Conservation (phyloP, 2,888 invertebrate species). For the Epistrophe grossulariae region DNA sequence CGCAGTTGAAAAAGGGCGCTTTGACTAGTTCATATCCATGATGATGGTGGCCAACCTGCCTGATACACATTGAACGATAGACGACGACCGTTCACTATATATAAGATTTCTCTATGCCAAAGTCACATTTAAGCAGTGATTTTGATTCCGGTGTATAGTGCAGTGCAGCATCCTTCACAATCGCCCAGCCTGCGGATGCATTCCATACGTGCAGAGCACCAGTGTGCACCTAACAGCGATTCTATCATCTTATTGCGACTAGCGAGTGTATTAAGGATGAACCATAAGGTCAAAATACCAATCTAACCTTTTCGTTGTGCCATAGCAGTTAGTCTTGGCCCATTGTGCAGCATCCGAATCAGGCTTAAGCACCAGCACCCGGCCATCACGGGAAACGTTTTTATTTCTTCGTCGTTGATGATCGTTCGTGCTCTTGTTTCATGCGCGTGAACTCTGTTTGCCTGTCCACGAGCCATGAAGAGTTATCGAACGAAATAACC, state of each 20-base stretch:
- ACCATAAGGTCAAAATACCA: conserved; percentile 73
- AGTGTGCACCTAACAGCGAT: conserved; percentile 70
- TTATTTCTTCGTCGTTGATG: conserved; percentile 64
- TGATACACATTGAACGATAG: conserved; percentile 63
- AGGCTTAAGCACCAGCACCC: not conserved
- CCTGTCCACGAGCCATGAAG: conserved; percentile 35
- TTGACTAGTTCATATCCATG: conserved; percentile 31
- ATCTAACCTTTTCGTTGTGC: conserved; percentile 69
- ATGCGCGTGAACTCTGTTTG: conserved; percentile 68
- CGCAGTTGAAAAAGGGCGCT: conserved; percentile 57
- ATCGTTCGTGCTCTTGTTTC: conserved; percentile 76
- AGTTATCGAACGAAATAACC: conserved; percentile 59
- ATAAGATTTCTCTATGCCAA: conserved; percentile 44
- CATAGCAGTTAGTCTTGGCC: conserved; percentile 46
- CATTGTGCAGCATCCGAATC: conserved; percentile 22
- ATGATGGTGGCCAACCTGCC: conserved; percentile 57
- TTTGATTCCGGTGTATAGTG: conserved; percentile 56
- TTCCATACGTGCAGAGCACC: conserved; percentile 56
- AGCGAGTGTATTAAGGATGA: conserved; percentile 74
- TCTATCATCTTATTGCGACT: conserved; percentile 63
- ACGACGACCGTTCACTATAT: conserved; percentile 3
- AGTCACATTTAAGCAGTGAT: conserved; percentile 53
- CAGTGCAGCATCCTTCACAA: conserved; percentile 54
- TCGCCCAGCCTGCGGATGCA: conserved; percentile 67
- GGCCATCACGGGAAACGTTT: conserved; percentile 51